phyloP scores from a whole-genome alignment of 37 sponge, comb jelly and placozoan species.

The Corticium candelabrum region DNA sequence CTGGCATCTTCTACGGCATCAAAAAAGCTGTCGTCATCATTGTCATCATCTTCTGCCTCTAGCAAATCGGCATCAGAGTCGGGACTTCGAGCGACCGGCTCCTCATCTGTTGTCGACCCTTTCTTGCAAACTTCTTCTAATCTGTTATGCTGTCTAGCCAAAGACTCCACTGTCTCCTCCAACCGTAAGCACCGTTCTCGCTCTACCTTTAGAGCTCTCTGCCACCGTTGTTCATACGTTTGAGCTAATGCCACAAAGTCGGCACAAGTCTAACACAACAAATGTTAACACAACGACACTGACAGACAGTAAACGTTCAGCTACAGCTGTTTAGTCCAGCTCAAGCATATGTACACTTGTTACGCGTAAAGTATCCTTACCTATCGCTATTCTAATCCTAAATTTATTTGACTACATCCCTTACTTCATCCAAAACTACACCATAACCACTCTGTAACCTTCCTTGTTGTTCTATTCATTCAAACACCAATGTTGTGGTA shows the following conservation, averaged over 20 bases:
- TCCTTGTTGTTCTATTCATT: no score
- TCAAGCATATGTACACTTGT: no score
- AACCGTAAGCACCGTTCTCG: constrained; percentile 52
- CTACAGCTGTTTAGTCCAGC: no score
- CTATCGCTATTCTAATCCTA: no score
- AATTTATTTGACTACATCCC: no score
- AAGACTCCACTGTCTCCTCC: constrained; percentile 77
- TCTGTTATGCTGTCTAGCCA: constrained; percentile 71
- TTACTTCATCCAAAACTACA: no score
- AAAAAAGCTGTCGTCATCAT: constrained; percentile 70
- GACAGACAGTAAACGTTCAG: no score
- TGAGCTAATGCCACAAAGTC: constrained; percentile 51
- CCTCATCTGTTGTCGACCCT: constrained; percentile 16
- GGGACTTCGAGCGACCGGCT: neutral
- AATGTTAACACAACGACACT: neutral
- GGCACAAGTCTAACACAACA: constrained; percentile 37
- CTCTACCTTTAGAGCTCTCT: constrained; percentile 54
- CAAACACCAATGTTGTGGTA: no score
- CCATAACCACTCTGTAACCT: no score
- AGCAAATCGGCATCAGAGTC: neutral
- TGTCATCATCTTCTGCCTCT: constrained; percentile 25
- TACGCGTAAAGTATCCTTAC: no score
- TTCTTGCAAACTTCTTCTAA: constrained; percentile 52
- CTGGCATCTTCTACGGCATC: constrained; percentile 44
- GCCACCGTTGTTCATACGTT: constrained; percentile 58